These are phyloP conservation scores for Melanotaenia duboulayi DNA, from an alignment of 2,113 vertebrate species.

Conservation along the genomic window DNA sequence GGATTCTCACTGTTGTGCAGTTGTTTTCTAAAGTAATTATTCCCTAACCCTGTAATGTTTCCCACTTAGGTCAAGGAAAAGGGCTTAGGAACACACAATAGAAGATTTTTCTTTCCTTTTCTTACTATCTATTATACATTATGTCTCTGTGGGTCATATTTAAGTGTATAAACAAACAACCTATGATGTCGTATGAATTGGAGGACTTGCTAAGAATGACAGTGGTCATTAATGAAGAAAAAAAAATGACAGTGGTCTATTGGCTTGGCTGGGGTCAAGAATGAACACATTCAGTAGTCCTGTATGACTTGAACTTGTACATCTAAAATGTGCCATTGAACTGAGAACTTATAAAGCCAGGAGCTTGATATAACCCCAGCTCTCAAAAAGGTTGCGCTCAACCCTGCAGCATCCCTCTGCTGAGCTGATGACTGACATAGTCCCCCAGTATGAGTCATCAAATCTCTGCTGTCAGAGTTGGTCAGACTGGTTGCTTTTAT, in stretches of 20 bases:
- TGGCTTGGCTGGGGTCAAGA: conserved; percentile 14
- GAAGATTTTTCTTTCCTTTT: no score
- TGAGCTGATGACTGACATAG: conserved; percentile 29
- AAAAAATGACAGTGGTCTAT: neutral
- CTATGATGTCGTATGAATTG: no score
- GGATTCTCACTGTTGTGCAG: no score
- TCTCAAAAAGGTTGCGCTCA: conserved; percentile 1
- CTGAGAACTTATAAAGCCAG: neutral
- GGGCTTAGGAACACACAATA: no score
- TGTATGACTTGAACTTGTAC: conserved; percentile 29
- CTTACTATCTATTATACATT: no score
- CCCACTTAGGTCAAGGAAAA: no score
- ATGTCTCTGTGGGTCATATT: no score
- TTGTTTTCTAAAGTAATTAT: no score
- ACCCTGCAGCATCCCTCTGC: neutral
- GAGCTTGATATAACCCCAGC: conserved; percentile 1
- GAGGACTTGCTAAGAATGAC: no score
- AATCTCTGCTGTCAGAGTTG: conserved; percentile 41
- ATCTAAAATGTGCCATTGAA: conserved; percentile 3
- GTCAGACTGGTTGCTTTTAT: conserved; percentile 19
- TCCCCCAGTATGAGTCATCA: conserved; percentile 44
- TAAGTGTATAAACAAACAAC: no score
- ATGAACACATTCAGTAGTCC: conserved; percentile 34
- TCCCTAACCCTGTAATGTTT: no score
- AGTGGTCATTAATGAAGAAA: no score